Evolutionary conservation across 2,888 invertebrate species (phyloP), one percentile per base, ranked within the genome.

Genomic region (Iselma pallidipennis): DNA sequence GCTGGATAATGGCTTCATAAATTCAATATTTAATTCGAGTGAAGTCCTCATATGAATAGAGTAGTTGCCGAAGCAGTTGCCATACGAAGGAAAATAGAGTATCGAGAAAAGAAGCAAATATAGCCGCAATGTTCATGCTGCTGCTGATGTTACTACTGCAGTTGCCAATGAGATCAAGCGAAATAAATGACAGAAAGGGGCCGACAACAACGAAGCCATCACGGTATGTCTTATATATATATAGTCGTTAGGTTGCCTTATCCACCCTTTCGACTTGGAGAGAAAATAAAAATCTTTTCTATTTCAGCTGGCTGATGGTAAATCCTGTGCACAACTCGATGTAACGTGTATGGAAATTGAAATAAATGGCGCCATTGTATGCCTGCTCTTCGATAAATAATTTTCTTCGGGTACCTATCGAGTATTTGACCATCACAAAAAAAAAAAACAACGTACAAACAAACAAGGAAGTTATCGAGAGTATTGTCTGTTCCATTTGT

Each of bases 201-300:
- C 14, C 33, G 33, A 37, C 14, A 6, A 14, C n/a, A 14, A 33
- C 16, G 37, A 16, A 16, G 16, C 37, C 37, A 37, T 72, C 69
- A 63, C 67, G 63, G 71, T 74, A 75, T 75, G 74, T 72, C 75
- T 77, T 75, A 75, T 16, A 37, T 75, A 75, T 16, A 37, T 37
- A 37, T 75, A 75, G 74, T 77, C 75, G 74, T 74, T 75, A 73
- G 70, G 66, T 70, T 66, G 37, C 71, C 66, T 71, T 71, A 73
- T 74, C 72, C 72, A 66, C 68, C 64, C 45, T 66, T 65, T 66
- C 71, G 72, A 72, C 73, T 69, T 63, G 63, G 57, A 16, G 68
- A 72, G 72, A 71, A 76, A 78, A 78, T 77, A 78, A 78, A 77
- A 78, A 77, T 78, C 76, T 77, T 74, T 75, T 71, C 75, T 72